Evolutionary conservation across 2,113 vertebrate species (phyloP).

Genomic region (Percina caprodes): DNA sequence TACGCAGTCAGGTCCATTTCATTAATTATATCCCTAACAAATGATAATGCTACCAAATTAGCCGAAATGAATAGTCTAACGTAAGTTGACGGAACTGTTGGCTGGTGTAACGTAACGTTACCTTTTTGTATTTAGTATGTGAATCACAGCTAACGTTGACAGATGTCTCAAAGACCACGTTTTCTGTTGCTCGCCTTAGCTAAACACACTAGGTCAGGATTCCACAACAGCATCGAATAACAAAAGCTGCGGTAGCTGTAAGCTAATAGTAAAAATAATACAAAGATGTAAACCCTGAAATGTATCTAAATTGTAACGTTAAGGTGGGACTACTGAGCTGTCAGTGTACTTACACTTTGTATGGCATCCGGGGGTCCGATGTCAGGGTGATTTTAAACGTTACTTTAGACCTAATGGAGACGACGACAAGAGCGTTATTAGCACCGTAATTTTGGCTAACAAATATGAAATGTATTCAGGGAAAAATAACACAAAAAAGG

Average conservation of each 20-base stretch:
- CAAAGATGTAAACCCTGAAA: neutral
- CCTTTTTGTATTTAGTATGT: neutral
- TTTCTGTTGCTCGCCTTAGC: neutral
- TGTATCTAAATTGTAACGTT: too few relatives aligned
- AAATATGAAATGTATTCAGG: rapidly evolving
- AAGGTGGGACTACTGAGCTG: constrained; percentile 59
- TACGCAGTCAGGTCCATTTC: neutral
- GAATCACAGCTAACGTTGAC: constrained; percentile 32
- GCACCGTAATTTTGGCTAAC: rapidly evolving
- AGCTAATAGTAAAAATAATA: neutral
- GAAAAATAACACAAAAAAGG: neutral
- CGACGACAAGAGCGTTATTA: neutral
- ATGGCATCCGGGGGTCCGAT: constrained; percentile 86
- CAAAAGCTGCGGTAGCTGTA: neutral
- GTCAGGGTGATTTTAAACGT: constrained; percentile 89
- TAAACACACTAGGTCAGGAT: neutral
- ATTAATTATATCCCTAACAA: neutral
- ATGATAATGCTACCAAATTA: too few relatives aligned
- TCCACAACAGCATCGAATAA: neutral
- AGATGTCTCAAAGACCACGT: constrained; percentile 18
- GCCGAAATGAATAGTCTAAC: neutral
- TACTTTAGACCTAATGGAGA: constrained; percentile 84
- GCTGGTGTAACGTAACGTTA: neutral
- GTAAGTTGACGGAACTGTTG: neutral
- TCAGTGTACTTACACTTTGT: constrained; percentile 85